Evolutionary conservation across 2,113 vertebrate species (phyloP).

Genomic region (Turnix velox): DNA sequence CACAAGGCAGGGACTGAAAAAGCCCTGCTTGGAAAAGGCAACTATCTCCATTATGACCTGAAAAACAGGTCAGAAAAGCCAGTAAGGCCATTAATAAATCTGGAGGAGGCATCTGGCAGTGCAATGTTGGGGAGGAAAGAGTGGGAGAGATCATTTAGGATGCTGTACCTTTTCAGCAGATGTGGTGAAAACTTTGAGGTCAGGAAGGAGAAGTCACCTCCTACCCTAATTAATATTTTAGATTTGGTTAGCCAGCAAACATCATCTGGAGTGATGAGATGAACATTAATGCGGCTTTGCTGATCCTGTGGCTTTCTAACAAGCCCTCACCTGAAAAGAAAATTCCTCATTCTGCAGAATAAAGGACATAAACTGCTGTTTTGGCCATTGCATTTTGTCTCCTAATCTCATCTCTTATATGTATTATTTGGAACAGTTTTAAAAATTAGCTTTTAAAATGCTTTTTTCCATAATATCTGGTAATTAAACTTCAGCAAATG

Average conservation of each 20-base stretch:
- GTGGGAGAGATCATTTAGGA: not conserved
- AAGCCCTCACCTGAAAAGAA: not conserved
- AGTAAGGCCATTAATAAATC: not conserved
- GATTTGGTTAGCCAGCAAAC: not conserved
- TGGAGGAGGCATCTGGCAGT: not conserved
- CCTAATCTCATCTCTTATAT: not conserved
- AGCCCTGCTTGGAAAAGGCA: not conserved
- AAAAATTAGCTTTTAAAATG: not conserved
- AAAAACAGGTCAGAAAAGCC: not conserved
- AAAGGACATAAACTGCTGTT: not conserved
- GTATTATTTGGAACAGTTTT: not conserved
- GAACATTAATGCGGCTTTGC: not conserved
- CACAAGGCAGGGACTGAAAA: not conserved
- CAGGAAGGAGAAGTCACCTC: not conserved
- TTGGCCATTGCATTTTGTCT: not conserved
- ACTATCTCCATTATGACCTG: not conserved
- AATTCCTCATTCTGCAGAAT: not conserved
- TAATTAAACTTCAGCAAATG: constrained; percentile 4
- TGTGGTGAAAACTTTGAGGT: not conserved
- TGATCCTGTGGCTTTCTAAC: not conserved
- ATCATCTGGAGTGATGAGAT: not conserved
- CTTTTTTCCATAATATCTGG: not conserved
- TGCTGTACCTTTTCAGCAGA: not conserved
- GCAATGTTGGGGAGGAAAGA: not conserved
- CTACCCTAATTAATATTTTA: not conserved